Percentiles rank a stretch among this genome's conserved stretches.
phyloP scores from a whole-genome alignment of 1,140 invertebrate genomes.

The Drosophila guanche region DNA sequence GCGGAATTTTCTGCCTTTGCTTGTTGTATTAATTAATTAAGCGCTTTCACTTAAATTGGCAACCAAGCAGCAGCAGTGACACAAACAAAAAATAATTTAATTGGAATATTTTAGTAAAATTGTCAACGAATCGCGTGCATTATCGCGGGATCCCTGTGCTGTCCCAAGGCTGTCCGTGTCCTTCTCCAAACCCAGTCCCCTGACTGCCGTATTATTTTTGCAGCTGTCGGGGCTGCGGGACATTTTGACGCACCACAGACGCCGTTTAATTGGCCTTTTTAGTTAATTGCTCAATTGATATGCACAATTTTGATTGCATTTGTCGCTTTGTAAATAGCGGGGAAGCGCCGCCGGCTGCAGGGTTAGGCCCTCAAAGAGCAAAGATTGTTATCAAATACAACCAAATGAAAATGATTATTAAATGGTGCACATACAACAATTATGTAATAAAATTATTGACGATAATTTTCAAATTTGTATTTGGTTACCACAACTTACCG shows the following conservation, averaged over 20 bases:
- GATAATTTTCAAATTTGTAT: slow-evolving; percentile 32
- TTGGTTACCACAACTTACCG: slow-evolving; percentile 63
- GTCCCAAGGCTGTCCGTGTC: too few relatives aligned
- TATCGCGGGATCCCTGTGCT: neutral
- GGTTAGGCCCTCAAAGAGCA: slow-evolving; percentile 7
- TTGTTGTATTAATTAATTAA: slow-evolving; percentile 45
- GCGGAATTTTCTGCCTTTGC: slow-evolving; percentile 11
- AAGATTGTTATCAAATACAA: slow-evolving; percentile 59
- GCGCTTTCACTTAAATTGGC: slow-evolving; percentile 56
- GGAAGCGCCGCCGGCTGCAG: neutral
- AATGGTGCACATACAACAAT: slow-evolving; percentile 28
- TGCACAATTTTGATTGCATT: slow-evolving; percentile 64
- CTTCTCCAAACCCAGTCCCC: too few relatives aligned
- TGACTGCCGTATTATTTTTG: slow-evolving; percentile 4
- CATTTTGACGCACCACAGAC: slow-evolving; percentile 52
- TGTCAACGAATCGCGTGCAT: slow-evolving; percentile 7
- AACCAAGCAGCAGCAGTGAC: slow-evolving; percentile 21
- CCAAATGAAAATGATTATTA: slow-evolving; percentile 64
- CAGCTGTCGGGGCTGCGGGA: slow-evolving; percentile 19
- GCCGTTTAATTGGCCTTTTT: slow-evolving; percentile 66
- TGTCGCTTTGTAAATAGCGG: slow-evolving; percentile 53
- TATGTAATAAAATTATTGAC: slow-evolving; percentile 34
- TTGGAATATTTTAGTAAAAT: slow-evolving; percentile 59
- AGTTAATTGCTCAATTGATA: slow-evolving; percentile 76
- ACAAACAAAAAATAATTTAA: slow-evolving; percentile 36